Conservation (phyloP, 2,113 vertebrate genomes). For the Lepus timidus region DNA sequence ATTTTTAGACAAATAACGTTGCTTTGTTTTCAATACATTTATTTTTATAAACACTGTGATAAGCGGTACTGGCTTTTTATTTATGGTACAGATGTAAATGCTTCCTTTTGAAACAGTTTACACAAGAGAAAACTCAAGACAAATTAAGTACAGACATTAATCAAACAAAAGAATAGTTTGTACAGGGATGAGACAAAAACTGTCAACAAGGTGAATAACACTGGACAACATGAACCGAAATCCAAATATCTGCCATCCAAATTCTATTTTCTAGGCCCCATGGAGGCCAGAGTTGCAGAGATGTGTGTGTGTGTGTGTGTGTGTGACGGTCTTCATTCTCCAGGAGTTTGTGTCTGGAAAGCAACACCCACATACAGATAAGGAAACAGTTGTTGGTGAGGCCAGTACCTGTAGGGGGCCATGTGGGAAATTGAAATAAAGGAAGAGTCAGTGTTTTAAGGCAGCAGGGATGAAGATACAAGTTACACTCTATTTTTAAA, state of each 20-base stretch:
- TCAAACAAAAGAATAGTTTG: background rate
- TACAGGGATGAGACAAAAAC: background rate
- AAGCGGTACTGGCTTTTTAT: background rate
- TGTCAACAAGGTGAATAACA: background rate
- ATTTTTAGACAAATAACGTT: background rate
- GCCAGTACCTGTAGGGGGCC: background rate
- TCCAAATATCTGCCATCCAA: background rate
- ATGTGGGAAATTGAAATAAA: background rate
- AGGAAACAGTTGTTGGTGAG: background rate
- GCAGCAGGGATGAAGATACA: background rate
- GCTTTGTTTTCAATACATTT: background rate
- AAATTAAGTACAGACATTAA: background rate
- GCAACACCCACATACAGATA: background rate
- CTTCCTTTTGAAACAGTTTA: constrained; percentile 42
- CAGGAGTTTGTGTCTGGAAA: background rate
- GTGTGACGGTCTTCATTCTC: background rate
- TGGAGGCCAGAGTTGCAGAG: background rate
- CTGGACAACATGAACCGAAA: fast-evolving
- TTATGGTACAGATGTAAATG: background rate
- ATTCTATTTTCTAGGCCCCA: background rate
- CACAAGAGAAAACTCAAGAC: background rate
- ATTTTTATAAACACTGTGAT: background rate
- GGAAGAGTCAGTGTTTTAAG: background rate
- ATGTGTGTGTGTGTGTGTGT: no score
- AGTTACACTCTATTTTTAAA: background rate